Conservation (phyloP, 92 coral and sea anemone species). For the Hydrozoanthus gracilis region DNA sequence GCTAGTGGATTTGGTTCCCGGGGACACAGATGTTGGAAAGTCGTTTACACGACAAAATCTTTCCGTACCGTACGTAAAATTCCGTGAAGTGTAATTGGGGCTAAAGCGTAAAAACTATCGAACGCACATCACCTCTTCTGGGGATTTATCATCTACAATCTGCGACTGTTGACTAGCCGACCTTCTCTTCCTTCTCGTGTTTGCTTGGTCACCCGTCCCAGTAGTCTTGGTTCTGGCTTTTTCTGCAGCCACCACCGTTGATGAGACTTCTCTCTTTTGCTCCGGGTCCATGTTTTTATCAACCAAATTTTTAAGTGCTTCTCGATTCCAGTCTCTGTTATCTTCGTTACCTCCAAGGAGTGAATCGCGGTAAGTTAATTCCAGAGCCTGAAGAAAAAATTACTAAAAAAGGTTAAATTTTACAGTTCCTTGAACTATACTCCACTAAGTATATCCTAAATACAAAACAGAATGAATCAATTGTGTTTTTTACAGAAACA, state of each 20-base stretch:
- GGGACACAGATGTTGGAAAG: not conserved
- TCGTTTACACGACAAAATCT: conserved; percentile 29
- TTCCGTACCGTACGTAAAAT: conserved; percentile 24
- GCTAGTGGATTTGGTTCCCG: no score
- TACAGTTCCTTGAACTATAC: not conserved
- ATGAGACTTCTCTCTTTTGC: not conserved
- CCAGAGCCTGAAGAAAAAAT: not conserved
- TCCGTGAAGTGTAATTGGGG: not conserved
- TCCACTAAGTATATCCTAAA: not conserved
- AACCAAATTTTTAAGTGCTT: not conserved
- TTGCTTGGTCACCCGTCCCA: not conserved
- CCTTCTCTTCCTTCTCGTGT: not conserved
- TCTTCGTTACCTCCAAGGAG: not conserved
- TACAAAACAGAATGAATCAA: no score
- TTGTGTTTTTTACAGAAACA: no score
- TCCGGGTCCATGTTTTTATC: not conserved
- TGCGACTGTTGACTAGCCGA: conserved; percentile 7
- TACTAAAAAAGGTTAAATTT: not conserved
- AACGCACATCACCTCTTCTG: conserved; percentile 5
- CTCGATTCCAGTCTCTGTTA: not conserved
- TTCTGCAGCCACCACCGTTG: not conserved
- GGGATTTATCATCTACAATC: not conserved
- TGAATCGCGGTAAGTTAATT: not conserved
- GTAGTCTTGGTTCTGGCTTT: not conserved
- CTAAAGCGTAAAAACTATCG: no score